Conservation (phyloP, 2,113 vertebrate genomes). For the Chunga burmeisteri region DNA sequence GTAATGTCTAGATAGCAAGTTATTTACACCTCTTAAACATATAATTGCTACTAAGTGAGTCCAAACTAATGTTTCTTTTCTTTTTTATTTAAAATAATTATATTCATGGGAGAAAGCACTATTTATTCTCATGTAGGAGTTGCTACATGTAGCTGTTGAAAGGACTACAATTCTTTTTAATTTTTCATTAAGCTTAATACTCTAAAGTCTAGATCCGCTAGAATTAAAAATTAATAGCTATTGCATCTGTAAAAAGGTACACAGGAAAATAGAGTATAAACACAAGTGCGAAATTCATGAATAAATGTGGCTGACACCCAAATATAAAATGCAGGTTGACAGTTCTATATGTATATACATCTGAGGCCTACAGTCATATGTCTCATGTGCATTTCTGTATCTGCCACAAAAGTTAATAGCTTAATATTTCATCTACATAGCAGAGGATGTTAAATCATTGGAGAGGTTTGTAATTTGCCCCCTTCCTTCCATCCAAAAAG, state of each 20-base stretch:
- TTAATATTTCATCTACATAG: slow-evolving; percentile 72
- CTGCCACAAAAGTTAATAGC: slow-evolving; percentile 60
- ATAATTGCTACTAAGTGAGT: slow-evolving; percentile 87
- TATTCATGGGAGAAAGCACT: slow-evolving; percentile 54
- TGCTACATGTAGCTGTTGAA: slow-evolving; percentile 17
- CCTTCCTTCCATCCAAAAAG: slow-evolving; percentile 24
- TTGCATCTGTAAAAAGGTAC: background rate
- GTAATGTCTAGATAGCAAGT: slow-evolving; percentile 84
- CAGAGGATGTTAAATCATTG: slow-evolving; percentile 24
- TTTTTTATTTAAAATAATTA: slow-evolving; percentile 70
- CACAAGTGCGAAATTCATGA: background rate
- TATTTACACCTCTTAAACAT: slow-evolving; percentile 85
- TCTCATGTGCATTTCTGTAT: slow-evolving; percentile 54
- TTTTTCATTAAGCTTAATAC: slow-evolving; percentile 61
- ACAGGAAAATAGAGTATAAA: slow-evolving; percentile 18
- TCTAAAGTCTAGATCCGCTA: slow-evolving; percentile 6
- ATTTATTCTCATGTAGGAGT: slow-evolving; percentile 40
- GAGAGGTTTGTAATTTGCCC: background rate
- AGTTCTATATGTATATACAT: background rate
- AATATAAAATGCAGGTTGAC: background rate
- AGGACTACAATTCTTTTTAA: slow-evolving; percentile 42
- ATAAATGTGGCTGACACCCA: slow-evolving; percentile 1
- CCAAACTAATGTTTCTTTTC: slow-evolving; percentile 81
- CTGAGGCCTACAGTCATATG: background rate
- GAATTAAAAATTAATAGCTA: slow-evolving; percentile 45